Evolutionary conservation across 2,888 invertebrate genomes (phyloP).

Genomic region (Drosophila bunnanda): DNA sequence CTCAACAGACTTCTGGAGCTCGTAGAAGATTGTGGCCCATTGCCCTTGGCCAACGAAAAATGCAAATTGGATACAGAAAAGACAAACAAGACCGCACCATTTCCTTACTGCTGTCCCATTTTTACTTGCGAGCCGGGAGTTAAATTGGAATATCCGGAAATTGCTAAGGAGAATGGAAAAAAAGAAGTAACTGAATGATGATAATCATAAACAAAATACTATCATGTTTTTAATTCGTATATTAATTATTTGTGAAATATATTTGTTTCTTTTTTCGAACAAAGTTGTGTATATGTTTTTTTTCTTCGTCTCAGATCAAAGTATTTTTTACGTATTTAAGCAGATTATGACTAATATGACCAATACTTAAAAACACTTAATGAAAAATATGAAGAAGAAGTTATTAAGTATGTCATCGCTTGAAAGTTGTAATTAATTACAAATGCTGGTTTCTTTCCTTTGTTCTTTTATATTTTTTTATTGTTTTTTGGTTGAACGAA

Average conservation of each 20-base stretch:
- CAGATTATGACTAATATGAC: no score
- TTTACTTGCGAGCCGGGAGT: conserved; percentile 95
- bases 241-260: conserved; percentile 4
- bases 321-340: neutral
- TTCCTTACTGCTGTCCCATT: conserved; percentile 93
- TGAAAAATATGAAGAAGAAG: no score
- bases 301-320: neutral
- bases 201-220: neutral
- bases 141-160: conserved; percentile 93
- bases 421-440: no score
- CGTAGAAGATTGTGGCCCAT: conserved; percentile 95
- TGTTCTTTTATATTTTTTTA: neutral
- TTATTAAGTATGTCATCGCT: no score
- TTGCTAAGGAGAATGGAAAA: conserved; percentile 85
- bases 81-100: conserved; percentile 94
- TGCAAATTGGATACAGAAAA: conserved; percentile 94
- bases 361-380: no score
- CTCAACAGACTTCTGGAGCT: conserved; percentile 89
- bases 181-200: conserved; percentile 54
- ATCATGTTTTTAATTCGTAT: neutral
- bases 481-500: neutral
- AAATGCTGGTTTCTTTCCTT: neutral
- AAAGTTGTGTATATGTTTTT: neutral
- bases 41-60: conserved; percentile 93
- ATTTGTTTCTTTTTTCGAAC: conserved; percentile 15